Evolutionary conservation across 2,113 vertebrate species (phyloP).

Genomic region (Gymnarchus niloticus): DNA sequence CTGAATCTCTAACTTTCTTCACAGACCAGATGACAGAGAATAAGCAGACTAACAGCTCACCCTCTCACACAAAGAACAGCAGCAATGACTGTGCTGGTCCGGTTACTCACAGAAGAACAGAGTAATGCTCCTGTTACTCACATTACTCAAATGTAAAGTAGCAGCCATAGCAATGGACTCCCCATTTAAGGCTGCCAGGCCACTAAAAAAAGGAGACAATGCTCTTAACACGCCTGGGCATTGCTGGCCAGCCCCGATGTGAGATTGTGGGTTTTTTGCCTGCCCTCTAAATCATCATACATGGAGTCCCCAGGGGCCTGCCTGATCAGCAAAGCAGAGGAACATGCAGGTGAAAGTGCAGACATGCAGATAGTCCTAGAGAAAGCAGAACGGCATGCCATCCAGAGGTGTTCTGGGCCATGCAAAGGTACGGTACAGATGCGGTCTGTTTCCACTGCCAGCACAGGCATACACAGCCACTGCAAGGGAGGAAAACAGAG

Average conservation of each 20-base stretch:
- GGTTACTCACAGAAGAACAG: background rate
- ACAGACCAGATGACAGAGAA: too few relatives aligned
- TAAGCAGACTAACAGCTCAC: background rate
- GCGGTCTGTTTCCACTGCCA: background rate
- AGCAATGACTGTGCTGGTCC: too few relatives aligned
- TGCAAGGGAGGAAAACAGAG: background rate
- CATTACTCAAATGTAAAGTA: background rate
- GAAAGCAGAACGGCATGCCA: background rate
- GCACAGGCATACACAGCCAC: background rate
- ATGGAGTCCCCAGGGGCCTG: too few relatives aligned
- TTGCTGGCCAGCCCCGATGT: background rate
- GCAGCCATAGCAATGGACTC: background rate
- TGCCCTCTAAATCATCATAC: background rate
- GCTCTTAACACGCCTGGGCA: background rate
- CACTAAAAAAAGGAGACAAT: background rate
- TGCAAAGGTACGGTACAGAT: background rate
- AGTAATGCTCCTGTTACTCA: background rate
- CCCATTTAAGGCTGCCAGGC: background rate
- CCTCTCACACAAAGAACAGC: too few relatives aligned
- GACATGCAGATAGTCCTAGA: too few relatives aligned
- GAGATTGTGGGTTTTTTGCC: background rate
- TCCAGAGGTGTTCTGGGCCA: background rate
- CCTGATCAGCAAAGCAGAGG: too few relatives aligned
- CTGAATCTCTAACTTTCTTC: background rate
- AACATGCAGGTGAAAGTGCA: background rate